Evolutionary conservation across 2,888 invertebrate species (phyloP).

Genomic region (Tupiocoris notatus): DNA sequence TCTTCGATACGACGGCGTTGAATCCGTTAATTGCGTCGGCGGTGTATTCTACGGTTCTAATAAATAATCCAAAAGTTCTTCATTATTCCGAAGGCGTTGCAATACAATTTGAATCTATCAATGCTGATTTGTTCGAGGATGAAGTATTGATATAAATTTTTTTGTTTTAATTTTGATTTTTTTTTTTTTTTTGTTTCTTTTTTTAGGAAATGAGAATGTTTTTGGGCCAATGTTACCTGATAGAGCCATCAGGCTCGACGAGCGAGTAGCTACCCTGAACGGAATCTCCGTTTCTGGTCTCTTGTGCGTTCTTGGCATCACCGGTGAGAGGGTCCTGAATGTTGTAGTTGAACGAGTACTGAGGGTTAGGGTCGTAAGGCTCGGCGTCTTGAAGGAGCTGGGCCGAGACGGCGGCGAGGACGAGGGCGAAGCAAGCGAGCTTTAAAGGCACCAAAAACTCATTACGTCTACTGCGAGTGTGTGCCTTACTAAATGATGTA

Average conservation of each 20-base stretch:
- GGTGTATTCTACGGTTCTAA: constrained; percentile 54
- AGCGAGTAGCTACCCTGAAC: constrained; percentile 40
- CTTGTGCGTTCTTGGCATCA: constrained; percentile 18
- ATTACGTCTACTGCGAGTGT: no score
- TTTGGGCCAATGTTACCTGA: constrained; percentile 1
- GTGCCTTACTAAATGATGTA: no score
- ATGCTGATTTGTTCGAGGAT: no score
- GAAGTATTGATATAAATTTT: no score
- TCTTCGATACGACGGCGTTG: constrained; percentile 53
- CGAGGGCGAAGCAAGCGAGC: constrained; percentile 37
- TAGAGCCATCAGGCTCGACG: constrained; percentile 42
- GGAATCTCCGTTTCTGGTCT: constrained; percentile 28
- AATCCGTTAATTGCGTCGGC: constrained; percentile 54
- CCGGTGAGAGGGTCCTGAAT: constrained; percentile 39
- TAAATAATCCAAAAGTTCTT: no score
- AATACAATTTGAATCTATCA: no score
- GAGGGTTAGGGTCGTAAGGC: constrained; percentile 34
- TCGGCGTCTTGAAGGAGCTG: constrained; percentile 28
- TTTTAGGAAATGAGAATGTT: background rate
- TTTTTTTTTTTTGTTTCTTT: no score
- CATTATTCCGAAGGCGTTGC: no score
- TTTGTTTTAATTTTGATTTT: no score
- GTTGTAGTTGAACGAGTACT: constrained; percentile 37
- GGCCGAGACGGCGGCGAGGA: constrained; percentile 24
- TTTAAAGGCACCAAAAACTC: no score